phyloP scores from a whole-genome alignment of 2,113 vertebrate genomes.

The Poeciliopsis turrubarensis region DNA sequence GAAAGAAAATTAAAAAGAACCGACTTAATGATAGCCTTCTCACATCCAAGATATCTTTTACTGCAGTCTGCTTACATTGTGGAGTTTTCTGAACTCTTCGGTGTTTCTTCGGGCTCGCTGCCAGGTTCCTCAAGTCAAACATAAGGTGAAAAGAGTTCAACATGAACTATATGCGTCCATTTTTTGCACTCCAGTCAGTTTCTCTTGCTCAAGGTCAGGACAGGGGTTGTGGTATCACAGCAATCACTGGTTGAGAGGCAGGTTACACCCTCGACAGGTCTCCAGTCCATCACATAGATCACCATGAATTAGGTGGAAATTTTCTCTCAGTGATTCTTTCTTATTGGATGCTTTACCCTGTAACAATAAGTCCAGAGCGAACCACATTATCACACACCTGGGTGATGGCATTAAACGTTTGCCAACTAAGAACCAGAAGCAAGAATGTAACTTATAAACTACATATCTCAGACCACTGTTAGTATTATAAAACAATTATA shows the following conservation, averaged over 20 bases:
- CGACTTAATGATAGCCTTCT: not conserved
- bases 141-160: not conserved
- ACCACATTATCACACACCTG: not conserved
- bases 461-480: not conserved
- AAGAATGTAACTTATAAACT: not conserved
- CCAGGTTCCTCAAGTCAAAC: not conserved
- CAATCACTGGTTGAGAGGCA: not conserved
- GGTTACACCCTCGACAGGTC: not conserved
- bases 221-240: not conserved
- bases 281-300: not conserved
- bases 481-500: conserved; percentile 20
- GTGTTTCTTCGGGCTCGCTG: not conserved
- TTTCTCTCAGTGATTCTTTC: not conserved
- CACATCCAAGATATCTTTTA: not conserved
- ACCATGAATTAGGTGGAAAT: not conserved
- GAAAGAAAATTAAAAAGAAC: not conserved
- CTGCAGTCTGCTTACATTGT: conserved; percentile 1
- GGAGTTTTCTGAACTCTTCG: not conserved
- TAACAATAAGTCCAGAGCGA: not conserved
- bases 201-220: not conserved
- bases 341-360: not conserved
- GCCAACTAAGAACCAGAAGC: not conserved
- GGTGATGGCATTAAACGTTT: not conserved
- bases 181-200: not conserved
- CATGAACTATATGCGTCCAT: not conserved